Evolutionary conservation across 2,113 vertebrate genomes (phyloP).

Genomic region (Bothrops jararaca): DNA sequence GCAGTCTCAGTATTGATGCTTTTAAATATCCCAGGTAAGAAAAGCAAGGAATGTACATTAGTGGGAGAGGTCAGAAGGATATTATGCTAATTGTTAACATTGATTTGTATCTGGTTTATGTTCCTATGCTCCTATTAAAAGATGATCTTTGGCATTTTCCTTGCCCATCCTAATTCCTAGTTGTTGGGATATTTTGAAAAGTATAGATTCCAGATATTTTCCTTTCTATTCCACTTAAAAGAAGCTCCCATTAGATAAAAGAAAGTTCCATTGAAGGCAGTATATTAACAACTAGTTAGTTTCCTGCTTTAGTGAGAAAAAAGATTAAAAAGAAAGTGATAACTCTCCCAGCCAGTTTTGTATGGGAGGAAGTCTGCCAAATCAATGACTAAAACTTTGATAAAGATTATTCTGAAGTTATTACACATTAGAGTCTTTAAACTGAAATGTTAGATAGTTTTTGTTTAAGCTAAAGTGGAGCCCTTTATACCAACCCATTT

Average conservation of each 20-base stretch:
- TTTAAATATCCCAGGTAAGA: conserved; percentile 30
- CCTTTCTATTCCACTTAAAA: background rate
- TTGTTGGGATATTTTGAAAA: background rate
- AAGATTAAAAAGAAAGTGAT: background rate
- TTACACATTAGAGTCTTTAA: background rate
- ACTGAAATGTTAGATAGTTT: background rate
- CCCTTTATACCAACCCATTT: background rate
- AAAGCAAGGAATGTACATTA: background rate
- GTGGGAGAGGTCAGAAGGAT: background rate
- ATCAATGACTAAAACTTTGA: background rate
- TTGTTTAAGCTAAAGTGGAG: background rate
- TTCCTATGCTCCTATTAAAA: background rate
- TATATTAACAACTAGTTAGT: background rate
- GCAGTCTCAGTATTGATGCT: background rate
- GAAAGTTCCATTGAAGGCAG: background rate
- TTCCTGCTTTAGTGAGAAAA: background rate
- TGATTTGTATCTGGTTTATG: background rate
- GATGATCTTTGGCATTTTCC: background rate
- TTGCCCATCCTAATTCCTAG: background rate
- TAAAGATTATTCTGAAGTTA: background rate
- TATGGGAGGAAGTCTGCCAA: background rate
- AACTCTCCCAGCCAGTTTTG: background rate
- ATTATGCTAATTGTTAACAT: background rate
- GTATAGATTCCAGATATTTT: background rate
- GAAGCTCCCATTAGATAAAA: background rate